A percentile compares a stretch with the other conserved stretches of the same genome.
Evolutionary conservation across 2,888 invertebrate species (phyloP).

Genomic region (Sesia apiformis): DNA sequence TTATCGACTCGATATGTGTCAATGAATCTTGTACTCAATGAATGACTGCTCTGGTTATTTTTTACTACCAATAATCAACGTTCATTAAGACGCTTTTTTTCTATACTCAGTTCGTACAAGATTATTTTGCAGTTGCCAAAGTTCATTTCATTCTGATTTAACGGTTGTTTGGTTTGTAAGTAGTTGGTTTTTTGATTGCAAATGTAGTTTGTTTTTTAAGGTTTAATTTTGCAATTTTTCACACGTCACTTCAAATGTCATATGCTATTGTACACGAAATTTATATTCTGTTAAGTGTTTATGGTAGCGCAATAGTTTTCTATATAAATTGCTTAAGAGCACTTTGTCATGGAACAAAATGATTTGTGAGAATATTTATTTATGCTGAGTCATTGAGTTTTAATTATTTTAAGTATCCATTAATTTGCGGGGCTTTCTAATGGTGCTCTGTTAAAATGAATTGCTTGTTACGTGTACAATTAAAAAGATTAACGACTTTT

Average conservation of each 20-base stretch:
- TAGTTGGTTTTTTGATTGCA: conserved; percentile 1
- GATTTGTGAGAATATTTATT: conserved; percentile 15
- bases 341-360: conserved; percentile 16
- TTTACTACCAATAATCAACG: conserved; percentile 22
- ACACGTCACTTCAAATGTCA: conserved; percentile 19
- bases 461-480: conserved; percentile 4
- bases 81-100: conserved; percentile 26
- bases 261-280: conserved; percentile 10
- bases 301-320: conserved; percentile 16
- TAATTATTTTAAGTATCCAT: conserved; percentile 38
- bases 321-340: conserved; percentile 9
- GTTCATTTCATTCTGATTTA: conserved; percentile 2
- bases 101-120: conserved; percentile 13
- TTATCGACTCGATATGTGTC: conserved; percentile 22
- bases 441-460: conserved; percentile 7
- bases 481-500: conserved; percentile 1
- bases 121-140: conserved; percentile 13
- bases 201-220: conserved; percentile 14
- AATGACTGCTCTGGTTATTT: conserved; percentile 21
- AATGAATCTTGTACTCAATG: conserved; percentile 20
- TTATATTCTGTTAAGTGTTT: conserved; percentile 14
- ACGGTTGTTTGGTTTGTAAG: neutral
- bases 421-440: conserved; percentile 40
- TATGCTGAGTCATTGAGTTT: conserved; percentile 30
- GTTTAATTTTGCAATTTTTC: conserved; percentile 17